Evolutionary conservation across 2,113 vertebrate species (phyloP), one percentile per base, ranked within the genome.

Genomic region (Lates calcarifer): DNA sequence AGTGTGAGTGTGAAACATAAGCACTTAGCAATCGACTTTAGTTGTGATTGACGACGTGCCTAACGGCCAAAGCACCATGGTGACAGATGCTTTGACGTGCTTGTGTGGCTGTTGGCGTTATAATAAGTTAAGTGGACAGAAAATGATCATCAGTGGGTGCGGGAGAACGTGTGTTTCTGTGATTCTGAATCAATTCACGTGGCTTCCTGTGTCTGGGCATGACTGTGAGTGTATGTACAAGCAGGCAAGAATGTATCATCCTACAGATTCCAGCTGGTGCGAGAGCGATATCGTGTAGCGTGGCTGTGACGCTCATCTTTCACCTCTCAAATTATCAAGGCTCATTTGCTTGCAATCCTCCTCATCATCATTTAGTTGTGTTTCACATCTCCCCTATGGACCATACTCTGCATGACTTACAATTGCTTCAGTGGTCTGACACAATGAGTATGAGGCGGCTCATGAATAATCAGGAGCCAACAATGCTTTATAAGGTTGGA

Each of bases 341-440:
- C 84, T 87, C 77, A 83, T 89, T 86, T 81, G 47, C 77, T 90
- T 28, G 31, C 74, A 70, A 12, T 85, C 49, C 65, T 73, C 73
- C 56, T 85, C 85, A n/a, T 90, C 86, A 82, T 84, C 68, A 62
- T 81, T 86, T 68, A 56, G 73, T 81, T 81, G 53, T 75, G 82
- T 87, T 86, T 87, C 72, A 89, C 72, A 18, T 70, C 75, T 87
- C 89, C 83, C 83, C 70, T 20, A 72, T 86, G 89, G 79, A 82
- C 76, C 2, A 2, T 39, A 61, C 78, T 82, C 86, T 67, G 74
- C 81, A 60, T 65, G 83, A 73, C 74, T 85, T 80, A 81, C 83
- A 81, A 83, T 79, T 66, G 73, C 85, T 81, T 74, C 28, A 26
- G 84, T 74, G 77, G 61, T 28, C 61, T 28, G 74, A 67, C 66